Base-by-base conservation (phyloP, 2,888 invertebrate genomes). In the Gymnocheta viridis region DNA sequence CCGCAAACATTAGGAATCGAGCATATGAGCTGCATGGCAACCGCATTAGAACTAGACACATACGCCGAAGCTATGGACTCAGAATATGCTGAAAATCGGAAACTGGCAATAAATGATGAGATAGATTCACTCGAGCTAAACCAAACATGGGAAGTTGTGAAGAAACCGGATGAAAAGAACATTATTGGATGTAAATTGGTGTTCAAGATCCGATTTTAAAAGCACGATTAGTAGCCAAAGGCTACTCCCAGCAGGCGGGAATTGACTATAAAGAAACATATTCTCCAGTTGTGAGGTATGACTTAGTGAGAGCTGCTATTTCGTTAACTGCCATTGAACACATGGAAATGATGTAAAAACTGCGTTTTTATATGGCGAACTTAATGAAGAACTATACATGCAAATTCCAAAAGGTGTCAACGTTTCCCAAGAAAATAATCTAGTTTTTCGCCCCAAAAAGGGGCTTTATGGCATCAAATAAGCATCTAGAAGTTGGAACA, bases 381-480 rank as follows among this genome's bases (percentile, higher is more conserved):
- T 87, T 19, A 35, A n/a, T n/a, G n/a, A n/a, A n/a, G n/a, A n/a
- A n/a, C n/a, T n/a, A n/a, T n/a, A n/a, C n/a, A n/a, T n/a, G 85
- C 47, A 66, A 24, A 82, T 86, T 17, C 85, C 85, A 41, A 64
- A 66, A 41, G 85, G 86, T 14, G n/a, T 77, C 7, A 27, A 82
- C 10, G 83, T 17, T 29, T 56, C 70, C 32, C 74, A 86, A 62
- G 73, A 82, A 14, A n/a, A n/a, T n/a, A n/a, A 86, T 32, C 56
- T 44, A 22, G 87, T 87, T 7, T 85, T 86, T 69, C 74, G 82
- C 24, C 56, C 88, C 3, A 66, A 82, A 9, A 87, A 86, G 44
- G 85, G 87, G 29, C 38, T 88, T 1, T 88, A 88, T 76, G 87
- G 87, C 0, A 24, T 89, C 1, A 88, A 88, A 66, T 87, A 87